Base-by-base conservation (phyloP, 1,140 invertebrate genomes). In the Aphelinus atriplicis region DNA sequence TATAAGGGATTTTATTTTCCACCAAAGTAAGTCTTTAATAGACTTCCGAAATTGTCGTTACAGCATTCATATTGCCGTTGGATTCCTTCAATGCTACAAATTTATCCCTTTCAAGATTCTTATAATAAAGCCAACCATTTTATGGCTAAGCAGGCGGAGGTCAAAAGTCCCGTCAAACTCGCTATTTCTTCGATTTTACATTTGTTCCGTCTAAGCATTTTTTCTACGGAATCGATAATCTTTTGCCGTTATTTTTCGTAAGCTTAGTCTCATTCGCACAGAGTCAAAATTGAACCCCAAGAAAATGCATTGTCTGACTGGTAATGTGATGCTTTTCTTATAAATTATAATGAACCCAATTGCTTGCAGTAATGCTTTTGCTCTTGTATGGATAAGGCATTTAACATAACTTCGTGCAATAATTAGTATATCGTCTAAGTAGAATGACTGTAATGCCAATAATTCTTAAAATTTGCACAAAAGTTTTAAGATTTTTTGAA, bases 91-190 rank as follows among this genome's bases (percentile, higher is more conserved):
- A 46, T 53, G 51, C 7, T 68, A 5, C n/a, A 69, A 67, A 76
- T 80, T 80, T 42, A 61, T 56, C 63, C 67, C 68, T 72, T 81
- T 78, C 10, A 80, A 48, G 1, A 9, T 55, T 51, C 79, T 83
- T 3, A 72, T 81, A 65, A 53, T 80, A 80, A 47, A 81, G 42
- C 75, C 77, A 78, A 0, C 78, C 77, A 55, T 81, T 42, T n/a
- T 0, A 80, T 58, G 6, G 76, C 81, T 62, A 73, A 75, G 63
- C 80, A 83, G n/a, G 69, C 65, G 2, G 80, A 67, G 1, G 75
- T 61, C 60, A 82, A 68, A 53, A 53, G 4, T 53, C 4, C 51
- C 9, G 9, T 53, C 51, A 53, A 53, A 53, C 51, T 53, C 9
- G 4, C 51, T 9, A 53, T 4, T 53, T 4, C 4, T 4, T 53